Evolutionary conservation across 2,113 vertebrate species (phyloP).

Genomic region (Bothrops jararaca): DNA sequence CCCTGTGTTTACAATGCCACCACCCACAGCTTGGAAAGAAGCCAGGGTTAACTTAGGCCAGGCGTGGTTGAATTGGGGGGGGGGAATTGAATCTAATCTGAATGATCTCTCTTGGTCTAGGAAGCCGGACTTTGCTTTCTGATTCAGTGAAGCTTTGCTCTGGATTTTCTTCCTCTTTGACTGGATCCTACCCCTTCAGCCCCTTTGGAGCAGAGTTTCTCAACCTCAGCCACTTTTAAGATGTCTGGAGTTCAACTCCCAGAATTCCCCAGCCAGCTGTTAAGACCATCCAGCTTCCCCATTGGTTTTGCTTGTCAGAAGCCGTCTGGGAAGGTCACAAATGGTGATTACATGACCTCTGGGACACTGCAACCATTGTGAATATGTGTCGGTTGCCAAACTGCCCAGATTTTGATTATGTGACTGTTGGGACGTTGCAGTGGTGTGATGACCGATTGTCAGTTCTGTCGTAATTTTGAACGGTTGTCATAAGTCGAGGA

Average conservation of each 20-base stretch:
- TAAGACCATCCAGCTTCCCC: neutral
- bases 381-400: neutral
- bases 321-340: neutral
- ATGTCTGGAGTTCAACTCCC: neutral
- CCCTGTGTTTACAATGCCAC: neutral
- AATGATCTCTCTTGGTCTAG: constrained; percentile 41
- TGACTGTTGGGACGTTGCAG: neutral
- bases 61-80: neutral
- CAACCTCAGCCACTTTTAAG: neutral
- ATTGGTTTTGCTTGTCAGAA: neutral
- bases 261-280: neutral
- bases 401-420: neutral
- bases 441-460: neutral
- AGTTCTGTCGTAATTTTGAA: neutral
- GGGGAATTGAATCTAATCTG: constrained; percentile 42
- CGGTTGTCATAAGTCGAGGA: neutral
- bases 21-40: neutral
- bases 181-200: neutral
- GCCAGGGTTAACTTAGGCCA: constrained; percentile 45
- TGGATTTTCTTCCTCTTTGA: neutral
- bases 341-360: neutral
- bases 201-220: neutral
- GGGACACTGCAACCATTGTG: neutral
- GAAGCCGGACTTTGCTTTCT: constrained; percentile 33
- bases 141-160: neutral